Evolutionary conservation across 2,113 vertebrate species (phyloP).

Genomic region (Conger conger): DNA sequence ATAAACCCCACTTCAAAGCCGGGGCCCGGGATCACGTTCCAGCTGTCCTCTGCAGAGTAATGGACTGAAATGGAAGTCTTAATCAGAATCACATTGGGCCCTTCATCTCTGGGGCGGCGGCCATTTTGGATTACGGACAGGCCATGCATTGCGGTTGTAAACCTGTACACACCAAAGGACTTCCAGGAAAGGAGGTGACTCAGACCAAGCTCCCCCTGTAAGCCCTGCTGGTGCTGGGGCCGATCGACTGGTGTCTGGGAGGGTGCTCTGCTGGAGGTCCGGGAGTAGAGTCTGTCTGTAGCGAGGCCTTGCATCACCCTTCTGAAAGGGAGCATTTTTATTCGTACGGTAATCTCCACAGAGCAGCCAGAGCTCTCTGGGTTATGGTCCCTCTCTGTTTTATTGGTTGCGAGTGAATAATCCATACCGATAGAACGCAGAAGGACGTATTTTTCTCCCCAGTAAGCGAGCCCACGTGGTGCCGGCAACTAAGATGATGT

Average conservation of each 20-base stretch:
- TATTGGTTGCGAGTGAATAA: neutral
- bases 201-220: slow-evolving; percentile 10
- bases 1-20: slow-evolving; percentile 76
- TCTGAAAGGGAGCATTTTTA: neutral
- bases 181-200: slow-evolving; percentile 36
- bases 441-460: neutral
- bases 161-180: slow-evolving; percentile 41
- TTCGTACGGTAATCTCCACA: neutral
- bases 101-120: slow-evolving; percentile 43
- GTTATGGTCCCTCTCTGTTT: neutral
- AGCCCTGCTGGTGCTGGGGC: neutral
- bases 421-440: neutral
- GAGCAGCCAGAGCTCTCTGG: neutral
- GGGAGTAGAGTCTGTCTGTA: neutral
- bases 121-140: neutral
- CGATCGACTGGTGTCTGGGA: neutral
- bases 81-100: slow-evolving; percentile 65
- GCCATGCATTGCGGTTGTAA: slow-evolving; percentile 40
- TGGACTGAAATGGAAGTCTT: slow-evolving; percentile 63
- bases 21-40: slow-evolving; percentile 56
- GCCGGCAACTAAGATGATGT: neutral
- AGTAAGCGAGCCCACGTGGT: neutral
- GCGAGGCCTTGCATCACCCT: neutral
- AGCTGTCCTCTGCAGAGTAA: slow-evolving; percentile 53
- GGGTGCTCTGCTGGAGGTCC: slow-evolving; percentile 27